phyloP scores from a whole-genome alignment of 2,113 vertebrate species.

The Lagopus muta region DNA sequence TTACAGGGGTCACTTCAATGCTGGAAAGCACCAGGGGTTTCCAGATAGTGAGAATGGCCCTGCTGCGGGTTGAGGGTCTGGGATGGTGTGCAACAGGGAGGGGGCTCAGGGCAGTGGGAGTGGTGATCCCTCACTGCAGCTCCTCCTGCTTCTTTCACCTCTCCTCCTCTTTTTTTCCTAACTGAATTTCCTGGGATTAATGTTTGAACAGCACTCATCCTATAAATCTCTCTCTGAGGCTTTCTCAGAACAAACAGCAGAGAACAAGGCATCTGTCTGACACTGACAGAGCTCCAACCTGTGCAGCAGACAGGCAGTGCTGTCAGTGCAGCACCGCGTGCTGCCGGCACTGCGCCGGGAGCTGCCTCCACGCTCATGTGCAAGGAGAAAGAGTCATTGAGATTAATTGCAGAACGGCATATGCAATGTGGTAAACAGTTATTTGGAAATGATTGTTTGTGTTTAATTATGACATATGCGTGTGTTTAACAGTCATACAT shows the following conservation, averaged over 20 bases:
- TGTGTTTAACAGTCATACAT: conserved; percentile 49
- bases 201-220: not conserved
- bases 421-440: conserved; percentile 35
- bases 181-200: not conserved
- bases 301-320: not conserved
- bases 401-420: conserved; percentile 48
- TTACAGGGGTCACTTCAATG: not conserved
- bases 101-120: no score
- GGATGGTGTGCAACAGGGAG: no score
- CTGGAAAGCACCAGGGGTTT: not conserved
- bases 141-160: not conserved
- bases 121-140: not conserved
- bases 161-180: not conserved
- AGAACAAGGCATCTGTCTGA: not conserved
- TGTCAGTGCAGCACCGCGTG: no score
- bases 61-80: no score
- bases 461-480: conserved; percentile 64
- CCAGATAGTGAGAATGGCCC: conserved; percentile 11
- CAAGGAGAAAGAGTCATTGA: conserved; percentile 25
- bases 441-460: conserved; percentile 61
- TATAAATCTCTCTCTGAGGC: conserved; percentile 14
- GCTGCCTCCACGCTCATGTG: not conserved
- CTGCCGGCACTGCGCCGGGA: not conserved
- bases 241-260: conserved; percentile 52
- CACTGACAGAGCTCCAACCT: no score